Evolutionary conservation across 2,113 vertebrate genomes (phyloP).

Genomic region (Oreotrochilus melanogaster): DNA sequence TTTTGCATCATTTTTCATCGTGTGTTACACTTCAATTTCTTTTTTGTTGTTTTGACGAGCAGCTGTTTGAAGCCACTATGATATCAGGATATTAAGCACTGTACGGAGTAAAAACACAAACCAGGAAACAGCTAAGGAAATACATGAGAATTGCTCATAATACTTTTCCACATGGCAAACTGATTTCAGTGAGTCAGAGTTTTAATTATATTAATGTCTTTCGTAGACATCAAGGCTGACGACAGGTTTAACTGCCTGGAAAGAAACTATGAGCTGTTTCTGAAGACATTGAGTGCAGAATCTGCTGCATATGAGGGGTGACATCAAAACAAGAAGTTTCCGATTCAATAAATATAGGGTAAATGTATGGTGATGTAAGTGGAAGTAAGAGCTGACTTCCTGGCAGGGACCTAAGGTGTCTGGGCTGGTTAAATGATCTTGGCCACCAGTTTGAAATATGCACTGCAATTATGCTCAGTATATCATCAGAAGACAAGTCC

Average conservation of each 20-base stretch:
- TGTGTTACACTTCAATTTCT: too few relatives aligned
- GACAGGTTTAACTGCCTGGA: neutral
- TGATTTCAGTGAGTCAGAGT: neutral
- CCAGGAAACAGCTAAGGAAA: neutral
- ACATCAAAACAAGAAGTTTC: neutral
- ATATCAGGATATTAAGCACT: neutral
- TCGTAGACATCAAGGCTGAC: neutral
- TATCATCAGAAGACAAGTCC: neutral
- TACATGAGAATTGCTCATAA: neutral
- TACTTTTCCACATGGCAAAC: neutral
- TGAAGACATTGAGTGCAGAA: neutral
- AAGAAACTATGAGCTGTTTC: neutral
- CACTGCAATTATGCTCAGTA: neutral
- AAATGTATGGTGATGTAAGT: neutral
- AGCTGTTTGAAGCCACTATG: neutral
- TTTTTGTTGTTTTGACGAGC: neutral
- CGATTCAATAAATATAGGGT: neutral
- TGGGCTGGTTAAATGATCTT: neutral
- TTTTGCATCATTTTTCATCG: neutral
- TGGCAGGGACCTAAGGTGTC: neutral
- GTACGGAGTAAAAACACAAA: neutral
- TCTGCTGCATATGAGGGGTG: neutral
- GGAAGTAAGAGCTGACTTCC: neutral
- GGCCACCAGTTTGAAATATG: neutral
- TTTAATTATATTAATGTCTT: neutral